Evolutionary conservation across 2,888 invertebrate genomes (phyloP), one percentile per base, ranked within the genome.

Genomic region (Falcaria lacertinaria): DNA sequence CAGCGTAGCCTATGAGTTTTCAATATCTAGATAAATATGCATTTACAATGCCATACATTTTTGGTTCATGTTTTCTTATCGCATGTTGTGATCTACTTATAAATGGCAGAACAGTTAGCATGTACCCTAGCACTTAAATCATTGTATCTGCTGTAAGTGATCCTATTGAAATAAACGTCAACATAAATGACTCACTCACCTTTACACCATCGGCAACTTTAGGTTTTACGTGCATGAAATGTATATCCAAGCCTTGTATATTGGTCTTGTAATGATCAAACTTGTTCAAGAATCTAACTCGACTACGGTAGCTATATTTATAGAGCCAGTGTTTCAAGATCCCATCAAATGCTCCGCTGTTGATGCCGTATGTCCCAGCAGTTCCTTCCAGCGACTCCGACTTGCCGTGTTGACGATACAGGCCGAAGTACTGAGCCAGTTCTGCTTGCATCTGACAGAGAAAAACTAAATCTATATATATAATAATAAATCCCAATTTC

Each of bases 301-400:
- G 90, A 39, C 92, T 82, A 32, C 69, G 70, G 33, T 83, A 73
- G 47, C 93, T 90, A 69, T 95, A 97, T 33, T 92, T 89, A 25
- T 92, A 92, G 16, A 90, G 90, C 98, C 98, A 98, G 69, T 96
- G 93, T 1, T 92, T 85, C 17, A 94, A 80, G 19, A 97, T 83
- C 39, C 91, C 90, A 8, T 90, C 82, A 15, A 96, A 78, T 15
- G 91, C 91, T 1, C 93, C 90, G 0, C 93, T 85, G 60, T 96
- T 94, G 53, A 97, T 92, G 0, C 98, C 98, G 66, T 97, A 97
- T 41, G 92, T 90, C 83, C 96, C 97, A 0, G 90, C 91, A 0
- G 90, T 82, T 36, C 91, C 92, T 73, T 94, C 92, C 14, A 92
- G 53, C 19, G 80, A 80, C 11, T 73, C 68, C 11, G 62, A 64